These are phyloP conservation scores for Piprites chloris DNA, from an alignment of 2,113 vertebrate genomes.

Conservation along the genomic window DNA sequence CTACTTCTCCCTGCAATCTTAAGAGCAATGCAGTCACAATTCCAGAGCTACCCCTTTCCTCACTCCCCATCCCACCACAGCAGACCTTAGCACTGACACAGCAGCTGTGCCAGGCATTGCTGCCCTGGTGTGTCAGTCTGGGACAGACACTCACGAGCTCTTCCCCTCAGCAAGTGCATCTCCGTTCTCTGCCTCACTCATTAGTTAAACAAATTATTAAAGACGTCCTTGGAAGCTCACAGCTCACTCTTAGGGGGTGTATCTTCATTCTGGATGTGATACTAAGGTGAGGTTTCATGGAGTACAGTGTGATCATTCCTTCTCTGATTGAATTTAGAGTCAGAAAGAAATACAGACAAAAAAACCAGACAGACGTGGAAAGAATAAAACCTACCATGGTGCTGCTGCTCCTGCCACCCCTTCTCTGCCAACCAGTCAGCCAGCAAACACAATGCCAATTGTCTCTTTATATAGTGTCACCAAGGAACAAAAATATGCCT, in stretches of 20 bases:
- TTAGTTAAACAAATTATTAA: not conserved
- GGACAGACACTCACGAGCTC: not conserved
- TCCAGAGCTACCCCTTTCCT: not conserved
- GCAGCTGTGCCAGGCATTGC: not conserved
- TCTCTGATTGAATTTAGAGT: not conserved
- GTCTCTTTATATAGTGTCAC: conserved; percentile 68
- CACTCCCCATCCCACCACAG: not conserved
- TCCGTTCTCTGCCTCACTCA: not conserved
- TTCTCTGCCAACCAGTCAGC: conserved; percentile 48
- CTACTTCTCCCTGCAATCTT: not conserved
- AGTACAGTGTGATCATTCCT: not conserved
- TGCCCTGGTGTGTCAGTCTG: not conserved
- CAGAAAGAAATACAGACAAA: not conserved
- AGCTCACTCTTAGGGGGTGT: not conserved
- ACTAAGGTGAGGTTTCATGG: not conserved
- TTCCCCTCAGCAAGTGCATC: not conserved
- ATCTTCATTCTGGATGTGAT: not conserved
- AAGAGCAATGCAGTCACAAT: not conserved
- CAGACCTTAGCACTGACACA: not conserved
- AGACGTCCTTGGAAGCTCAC: not conserved
- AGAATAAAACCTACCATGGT: conserved; percentile 67
- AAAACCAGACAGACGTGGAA: not conserved
- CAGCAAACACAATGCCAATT: conserved; percentile 43
- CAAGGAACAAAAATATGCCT: conserved; percentile 65
- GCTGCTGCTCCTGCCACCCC: conserved; percentile 41